Conservation (phyloP, 2,888 invertebrate species). For the Apeira syringaria region DNA sequence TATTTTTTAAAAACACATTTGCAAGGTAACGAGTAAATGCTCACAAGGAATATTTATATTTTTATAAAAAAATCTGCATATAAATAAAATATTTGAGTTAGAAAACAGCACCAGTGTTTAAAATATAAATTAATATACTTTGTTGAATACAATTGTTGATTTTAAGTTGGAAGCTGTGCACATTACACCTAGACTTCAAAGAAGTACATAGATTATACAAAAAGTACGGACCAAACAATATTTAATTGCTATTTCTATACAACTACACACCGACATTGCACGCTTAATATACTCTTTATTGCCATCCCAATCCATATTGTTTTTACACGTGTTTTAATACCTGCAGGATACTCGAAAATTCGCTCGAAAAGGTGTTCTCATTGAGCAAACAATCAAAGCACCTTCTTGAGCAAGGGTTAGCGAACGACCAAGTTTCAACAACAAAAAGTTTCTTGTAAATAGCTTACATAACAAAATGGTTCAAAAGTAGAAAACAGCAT, state of each 20-base stretch:
- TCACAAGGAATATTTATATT: constrained; percentile 56
- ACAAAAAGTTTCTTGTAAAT: background rate
- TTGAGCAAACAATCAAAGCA: background rate
- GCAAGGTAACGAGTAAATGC: constrained; percentile 57
- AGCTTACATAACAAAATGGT: constrained; percentile 22
- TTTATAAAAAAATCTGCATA: constrained; percentile 31
- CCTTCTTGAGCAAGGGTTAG: background rate
- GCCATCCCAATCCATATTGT: constrained; percentile 41
- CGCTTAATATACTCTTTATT: constrained; percentile 58
- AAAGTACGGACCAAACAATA: constrained; percentile 23
- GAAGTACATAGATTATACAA: constrained; percentile 19
- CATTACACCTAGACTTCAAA: background rate
- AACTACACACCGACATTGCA: constrained; percentile 70
- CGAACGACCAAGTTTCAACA: background rate
- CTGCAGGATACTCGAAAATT: background rate
- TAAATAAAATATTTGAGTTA: constrained; percentile 42
- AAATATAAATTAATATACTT: constrained; percentile 7
- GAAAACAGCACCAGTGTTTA: constrained; percentile 59
- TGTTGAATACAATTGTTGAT: too few relatives aligned
- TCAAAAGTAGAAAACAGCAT: constrained; percentile 62
- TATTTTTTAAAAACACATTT: constrained; percentile 16
- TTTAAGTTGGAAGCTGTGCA: too few relatives aligned
- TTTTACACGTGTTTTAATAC: constrained; percentile 28
- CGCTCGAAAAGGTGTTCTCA: too few relatives aligned
- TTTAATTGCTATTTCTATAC: too few relatives aligned